Percentiles rank a stretch among this genome's conserved stretches.
Conservation (phyloP, 1,140 invertebrate species). For the Sinella curviseta region DNA sequence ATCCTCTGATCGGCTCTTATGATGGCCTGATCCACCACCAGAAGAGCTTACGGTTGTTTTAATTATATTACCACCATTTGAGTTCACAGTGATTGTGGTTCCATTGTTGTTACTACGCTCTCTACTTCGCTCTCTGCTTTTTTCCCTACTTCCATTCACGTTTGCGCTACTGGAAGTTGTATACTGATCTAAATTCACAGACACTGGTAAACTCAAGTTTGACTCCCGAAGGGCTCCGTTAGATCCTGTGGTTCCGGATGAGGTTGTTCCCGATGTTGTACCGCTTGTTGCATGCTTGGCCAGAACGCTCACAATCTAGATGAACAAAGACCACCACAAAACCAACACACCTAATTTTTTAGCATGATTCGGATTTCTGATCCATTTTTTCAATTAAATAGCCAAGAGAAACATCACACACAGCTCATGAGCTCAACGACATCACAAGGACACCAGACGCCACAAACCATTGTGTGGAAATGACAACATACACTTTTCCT, state of each 20-base stretch:
- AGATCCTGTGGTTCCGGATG: conserved; percentile 7
- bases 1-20: background rate
- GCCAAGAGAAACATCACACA: too few species aligned
- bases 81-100: background rate
- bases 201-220: conserved; percentile 4
- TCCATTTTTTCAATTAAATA: too few species aligned
- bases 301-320: conserved; percentile 44
- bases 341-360: too few species aligned
- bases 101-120: background rate
- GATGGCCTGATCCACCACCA: background rate
- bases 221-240: background rate
- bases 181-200: conserved; percentile 20
- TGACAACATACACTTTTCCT: too few species aligned
- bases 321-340: too few species aligned
- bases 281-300: conserved; percentile 43
- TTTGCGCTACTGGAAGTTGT: background rate
- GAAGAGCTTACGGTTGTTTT: conserved; percentile 11
- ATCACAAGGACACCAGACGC: too few species aligned
- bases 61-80: conserved; percentile 5
- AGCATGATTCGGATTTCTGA: too few species aligned
- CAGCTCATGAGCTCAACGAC: too few species aligned
- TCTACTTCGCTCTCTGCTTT: conserved; percentile 1
- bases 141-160: background rate
- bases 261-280: conserved; percentile 26
- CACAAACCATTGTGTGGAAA: too few species aligned